Base-by-base conservation (phyloP, 2,888 invertebrate genomes). In the Drosophila nr. perissopoda region DNA sequence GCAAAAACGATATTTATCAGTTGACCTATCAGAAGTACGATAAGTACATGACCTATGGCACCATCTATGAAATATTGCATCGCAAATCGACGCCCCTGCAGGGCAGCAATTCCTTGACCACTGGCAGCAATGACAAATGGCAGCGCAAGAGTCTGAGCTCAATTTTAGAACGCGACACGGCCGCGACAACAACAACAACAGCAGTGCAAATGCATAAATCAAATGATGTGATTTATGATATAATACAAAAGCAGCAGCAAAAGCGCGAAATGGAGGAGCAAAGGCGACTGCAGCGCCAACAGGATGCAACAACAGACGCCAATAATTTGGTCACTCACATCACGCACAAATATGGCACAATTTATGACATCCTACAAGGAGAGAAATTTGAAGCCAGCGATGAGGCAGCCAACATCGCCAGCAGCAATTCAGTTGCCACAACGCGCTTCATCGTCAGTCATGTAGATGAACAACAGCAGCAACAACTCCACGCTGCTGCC, bases 11-110 rank as follows among this genome's bases (percentile, higher is more conserved):
- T 78, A 92, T 92, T 34, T 93, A 92, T 80, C 91, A 91, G 72
- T 70, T 92, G 78, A 92, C 92, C 16, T 92, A 92, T 79, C 92
- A 92, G 67, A 92, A 93, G 65, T 93, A 93, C 73, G 93, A 93
- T 81, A 93, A 93, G 64, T 93, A 93, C 73, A 93, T 93, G 93
- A 93, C 93, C 34, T 93, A 93, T 71, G 93, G 93, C 64, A 93
- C 93, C 56, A 93, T 93, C 62, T 93, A 93, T 77, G 93, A 93
- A 80, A 93, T 93, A 76, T 69, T 93, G 45, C 93, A 93, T 78
- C 92, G 93, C 38, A 93, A 93, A 70, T 88, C 91, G 4, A 91
- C 91, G 42, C 81, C 78, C 0, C 29, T 62, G 33, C 73, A 64
- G n/a, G 52, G 62, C 38, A 38, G 68, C 68, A 56, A 52, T n/a